Evolutionary conservation across 2,888 invertebrate species (phyloP).

Genomic region (Agriopis marginaria): DNA sequence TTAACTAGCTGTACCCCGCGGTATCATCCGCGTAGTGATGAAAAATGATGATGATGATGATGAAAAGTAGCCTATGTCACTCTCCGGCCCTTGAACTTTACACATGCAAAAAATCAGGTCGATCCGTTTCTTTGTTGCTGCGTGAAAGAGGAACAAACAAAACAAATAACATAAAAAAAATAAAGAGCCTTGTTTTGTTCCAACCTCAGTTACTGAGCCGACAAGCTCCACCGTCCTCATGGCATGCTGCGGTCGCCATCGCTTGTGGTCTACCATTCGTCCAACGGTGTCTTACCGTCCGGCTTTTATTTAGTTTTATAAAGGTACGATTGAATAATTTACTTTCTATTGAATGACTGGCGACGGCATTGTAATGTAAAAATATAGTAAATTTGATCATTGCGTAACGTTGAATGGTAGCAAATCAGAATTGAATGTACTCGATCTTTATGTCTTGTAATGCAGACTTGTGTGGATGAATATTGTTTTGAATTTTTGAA

Average conservation of each 20-base stretch:
- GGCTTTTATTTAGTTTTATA: slow-evolving; percentile 33
- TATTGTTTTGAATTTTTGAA: background rate
- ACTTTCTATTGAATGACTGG: slow-evolving; percentile 42
- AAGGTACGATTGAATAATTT: slow-evolving; percentile 39
- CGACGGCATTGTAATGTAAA: slow-evolving; percentile 29
- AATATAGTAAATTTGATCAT: slow-evolving; percentile 15
- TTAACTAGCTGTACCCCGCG: too few species aligned
- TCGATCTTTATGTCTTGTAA: background rate
- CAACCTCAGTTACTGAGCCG: slow-evolving; percentile 8
- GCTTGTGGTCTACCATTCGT: slow-evolving; percentile 23
- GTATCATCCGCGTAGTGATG: too few species aligned
- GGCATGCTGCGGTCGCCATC: slow-evolving; percentile 17
- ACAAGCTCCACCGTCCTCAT: background rate
- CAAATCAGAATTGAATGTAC: background rate
- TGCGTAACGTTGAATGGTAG: slow-evolving; percentile 17
- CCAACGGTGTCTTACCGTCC: slow-evolving; percentile 28
- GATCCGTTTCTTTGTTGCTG: too few species aligned
- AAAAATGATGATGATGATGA: too few species aligned
- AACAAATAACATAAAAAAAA: background rate
- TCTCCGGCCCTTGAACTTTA: too few species aligned
- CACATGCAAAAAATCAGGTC: too few species aligned
- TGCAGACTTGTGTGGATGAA: background rate
- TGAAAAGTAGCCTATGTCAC: too few species aligned
- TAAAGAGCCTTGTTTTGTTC: background rate
- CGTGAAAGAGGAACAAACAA: too few species aligned